phyloP scores from a whole-genome alignment of 1,140 invertebrate genomes.

The Drosophila kanapiae region DNA sequence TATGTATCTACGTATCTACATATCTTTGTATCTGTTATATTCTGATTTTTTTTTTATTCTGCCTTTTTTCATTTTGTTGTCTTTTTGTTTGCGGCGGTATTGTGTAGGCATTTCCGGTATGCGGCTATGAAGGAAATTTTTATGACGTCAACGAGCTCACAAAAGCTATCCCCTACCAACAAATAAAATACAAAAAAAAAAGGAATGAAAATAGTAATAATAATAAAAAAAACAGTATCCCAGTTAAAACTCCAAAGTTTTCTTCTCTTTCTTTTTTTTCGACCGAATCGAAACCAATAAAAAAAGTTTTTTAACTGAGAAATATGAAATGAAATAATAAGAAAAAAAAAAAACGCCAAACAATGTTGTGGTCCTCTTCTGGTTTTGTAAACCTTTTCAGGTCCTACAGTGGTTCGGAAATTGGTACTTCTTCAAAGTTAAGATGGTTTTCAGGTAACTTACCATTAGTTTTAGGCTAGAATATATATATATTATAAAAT shows the following conservation, averaged over 20 bases:
- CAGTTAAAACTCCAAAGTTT: slow-evolving; percentile 51
- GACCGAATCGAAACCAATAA: slow-evolving; percentile 53
- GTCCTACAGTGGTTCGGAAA: slow-evolving; percentile 3
- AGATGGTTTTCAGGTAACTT: no score
- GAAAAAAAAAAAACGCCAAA: slow-evolving; percentile 8
- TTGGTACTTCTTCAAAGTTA: neutral
- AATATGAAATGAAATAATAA: slow-evolving; percentile 25
- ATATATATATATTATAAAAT: no score
- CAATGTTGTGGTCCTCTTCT: slow-evolving; percentile 27
- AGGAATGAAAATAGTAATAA: slow-evolving; percentile 33
- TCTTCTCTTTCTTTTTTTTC: slow-evolving; percentile 31
- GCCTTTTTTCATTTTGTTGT: slow-evolving; percentile 11
- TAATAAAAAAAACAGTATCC: slow-evolving; percentile 43
- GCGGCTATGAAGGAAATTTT: slow-evolving; percentile 68
- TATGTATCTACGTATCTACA: slow-evolving; percentile 19
- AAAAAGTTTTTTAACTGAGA: slow-evolving; percentile 26
- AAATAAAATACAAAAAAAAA: slow-evolving; percentile 18
- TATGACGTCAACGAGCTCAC: slow-evolving; percentile 66
- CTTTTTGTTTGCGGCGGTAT: slow-evolving; percentile 36
- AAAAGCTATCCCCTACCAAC: slow-evolving; percentile 32
- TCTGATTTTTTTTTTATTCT: slow-evolving; percentile 29
- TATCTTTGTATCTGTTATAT: slow-evolving; percentile 41
- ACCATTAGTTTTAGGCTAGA: no score
- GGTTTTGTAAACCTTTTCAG: slow-evolving; percentile 6
- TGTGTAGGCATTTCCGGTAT: slow-evolving; percentile 73